A percentile compares a stretch with the other conserved stretches of the same genome.
Conservation (phyloP, 2,797 vertebrate species). For the Cephalopachus bancanus region DNA sequence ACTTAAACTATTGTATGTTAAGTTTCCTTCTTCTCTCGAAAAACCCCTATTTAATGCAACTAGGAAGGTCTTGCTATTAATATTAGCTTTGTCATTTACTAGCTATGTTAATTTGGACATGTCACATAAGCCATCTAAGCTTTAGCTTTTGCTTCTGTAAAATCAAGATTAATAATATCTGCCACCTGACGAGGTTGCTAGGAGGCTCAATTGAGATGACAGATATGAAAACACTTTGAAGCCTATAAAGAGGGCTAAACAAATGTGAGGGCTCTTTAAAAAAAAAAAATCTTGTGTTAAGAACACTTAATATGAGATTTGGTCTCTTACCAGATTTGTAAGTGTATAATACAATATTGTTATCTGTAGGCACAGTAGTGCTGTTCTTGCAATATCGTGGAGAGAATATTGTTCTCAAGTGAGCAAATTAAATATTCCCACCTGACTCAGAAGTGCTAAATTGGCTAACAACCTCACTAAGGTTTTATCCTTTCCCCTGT, state of each 20-base stretch:
- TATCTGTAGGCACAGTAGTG: background rate
- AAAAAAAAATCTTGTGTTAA: background rate
- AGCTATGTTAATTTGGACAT: slow-evolving; percentile 7
- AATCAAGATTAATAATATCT: slow-evolving; percentile 21
- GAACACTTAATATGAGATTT: background rate
- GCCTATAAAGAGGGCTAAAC: background rate
- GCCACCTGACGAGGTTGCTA: background rate
- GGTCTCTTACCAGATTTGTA: background rate
- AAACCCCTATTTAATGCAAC: background rate
- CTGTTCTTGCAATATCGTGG: slow-evolving; percentile 45
- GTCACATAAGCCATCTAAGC: background rate
- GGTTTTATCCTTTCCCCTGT: slow-evolving; percentile 43
- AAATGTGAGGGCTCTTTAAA: background rate
- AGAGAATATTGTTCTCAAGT: slow-evolving; percentile 66
- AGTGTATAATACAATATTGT: background rate
- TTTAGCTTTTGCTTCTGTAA: slow-evolving; percentile 60
- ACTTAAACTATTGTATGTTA: slow-evolving; percentile 31
- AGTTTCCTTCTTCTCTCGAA: slow-evolving; percentile 33
- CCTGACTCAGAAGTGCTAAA: slow-evolving; percentile 61
- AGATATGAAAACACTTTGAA: slow-evolving; percentile 49
- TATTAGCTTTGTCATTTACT: background rate
- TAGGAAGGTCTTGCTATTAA: background rate
- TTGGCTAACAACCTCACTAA: slow-evolving; percentile 69
- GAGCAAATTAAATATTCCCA: slow-evolving; percentile 67
- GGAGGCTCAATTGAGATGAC: background rate